These are phyloP conservation scores for Venturia canescens DNA, from an alignment of 1,140 invertebrate species.

Conservation along the genomic window DNA sequence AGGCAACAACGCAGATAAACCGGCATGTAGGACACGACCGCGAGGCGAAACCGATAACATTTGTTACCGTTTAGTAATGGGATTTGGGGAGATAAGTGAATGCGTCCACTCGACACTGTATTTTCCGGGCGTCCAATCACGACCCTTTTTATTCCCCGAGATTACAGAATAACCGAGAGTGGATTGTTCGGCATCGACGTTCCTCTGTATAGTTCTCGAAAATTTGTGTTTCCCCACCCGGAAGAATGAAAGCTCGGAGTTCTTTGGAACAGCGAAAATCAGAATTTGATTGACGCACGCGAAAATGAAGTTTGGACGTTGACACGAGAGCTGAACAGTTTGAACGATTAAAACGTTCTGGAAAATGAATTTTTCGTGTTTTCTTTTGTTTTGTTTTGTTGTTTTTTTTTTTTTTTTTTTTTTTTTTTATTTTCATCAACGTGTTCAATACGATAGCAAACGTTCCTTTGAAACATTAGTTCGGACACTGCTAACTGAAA, in stretches of 20 bases:
- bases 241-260: too few relatives aligned
- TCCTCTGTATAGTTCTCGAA: background rate
- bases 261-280: too few relatives aligned
- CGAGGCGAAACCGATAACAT: conserved; percentile 36
- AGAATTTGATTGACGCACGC: too few relatives aligned
- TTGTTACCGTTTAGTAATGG: conserved; percentile 43
- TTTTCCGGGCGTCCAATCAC: background rate
- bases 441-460: too few relatives aligned
- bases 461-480: too few relatives aligned
- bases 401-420: too few relatives aligned
- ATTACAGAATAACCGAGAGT: conserved; percentile 11
- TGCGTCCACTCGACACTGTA: background rate
- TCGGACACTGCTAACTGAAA: too few relatives aligned
- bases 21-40: background rate
- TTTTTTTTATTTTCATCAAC: background rate
- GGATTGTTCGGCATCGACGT: conserved; percentile 1
- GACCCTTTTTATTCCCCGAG: background rate
- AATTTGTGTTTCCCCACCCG: background rate
- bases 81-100: conserved; percentile 9
- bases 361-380: too few relatives aligned
- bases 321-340: too few relatives aligned
- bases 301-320: too few relatives aligned
- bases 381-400: too few relatives aligned
- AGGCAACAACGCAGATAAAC: conserved; percentile 9
- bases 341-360: too few relatives aligned